Evolutionary conservation across 2,113 vertebrate genomes (phyloP).

Genomic region (Mohoua ochrocephala): DNA sequence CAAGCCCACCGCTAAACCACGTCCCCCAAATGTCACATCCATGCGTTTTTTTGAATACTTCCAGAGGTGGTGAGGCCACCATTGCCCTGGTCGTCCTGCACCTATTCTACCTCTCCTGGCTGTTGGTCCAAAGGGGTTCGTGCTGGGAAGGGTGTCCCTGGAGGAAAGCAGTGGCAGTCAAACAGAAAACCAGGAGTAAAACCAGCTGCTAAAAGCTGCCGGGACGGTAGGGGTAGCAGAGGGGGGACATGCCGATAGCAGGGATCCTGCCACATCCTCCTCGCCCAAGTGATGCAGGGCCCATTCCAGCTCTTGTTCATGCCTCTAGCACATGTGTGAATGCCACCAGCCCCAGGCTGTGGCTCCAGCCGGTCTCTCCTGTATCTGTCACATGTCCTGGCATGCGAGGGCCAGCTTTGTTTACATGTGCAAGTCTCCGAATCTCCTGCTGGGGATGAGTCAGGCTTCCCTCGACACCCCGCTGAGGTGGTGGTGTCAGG

Average conservation of each 20-base stretch:
- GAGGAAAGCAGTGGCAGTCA: neutral
- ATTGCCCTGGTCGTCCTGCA: neutral
- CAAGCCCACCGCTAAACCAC: neutral
- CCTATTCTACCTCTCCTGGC: neutral
- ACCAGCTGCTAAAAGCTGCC: rapidly evolving
- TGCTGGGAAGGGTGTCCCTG: neutral
- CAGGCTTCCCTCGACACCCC: neutral
- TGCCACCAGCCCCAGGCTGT: neutral
- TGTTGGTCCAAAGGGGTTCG: neutral
- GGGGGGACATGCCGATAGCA: rapidly evolving
- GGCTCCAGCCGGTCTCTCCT: neutral
- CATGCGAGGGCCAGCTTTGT: neutral
- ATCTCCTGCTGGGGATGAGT: neutral
- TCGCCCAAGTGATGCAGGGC: neutral
- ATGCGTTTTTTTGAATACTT: neutral
- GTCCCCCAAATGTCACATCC: neutral
- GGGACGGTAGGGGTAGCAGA: neutral
- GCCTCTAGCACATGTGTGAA: neutral
- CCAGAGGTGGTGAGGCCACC: neutral
- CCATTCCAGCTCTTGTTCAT: neutral
- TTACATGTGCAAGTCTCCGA: neutral
- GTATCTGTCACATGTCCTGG: neutral
- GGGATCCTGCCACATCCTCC: neutral
- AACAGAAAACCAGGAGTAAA: neutral
- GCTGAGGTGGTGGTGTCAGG: neutral